These are phyloP conservation scores for Odontamblyopus lacepedii DNA, from an alignment of 2,797 vertebrate species.

Conservation along the genomic window DNA sequence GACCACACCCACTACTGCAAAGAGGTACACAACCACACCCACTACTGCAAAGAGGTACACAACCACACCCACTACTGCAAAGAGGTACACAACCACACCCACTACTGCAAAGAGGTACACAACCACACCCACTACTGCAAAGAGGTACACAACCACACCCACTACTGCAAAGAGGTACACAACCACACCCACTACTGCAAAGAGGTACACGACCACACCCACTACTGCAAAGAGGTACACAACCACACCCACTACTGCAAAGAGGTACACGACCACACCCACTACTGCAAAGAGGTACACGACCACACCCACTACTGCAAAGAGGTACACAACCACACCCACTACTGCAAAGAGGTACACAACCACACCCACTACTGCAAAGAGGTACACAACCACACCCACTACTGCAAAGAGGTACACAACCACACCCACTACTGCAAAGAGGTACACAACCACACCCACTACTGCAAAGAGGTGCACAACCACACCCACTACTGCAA, in stretches of 20 bases:
- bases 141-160: constrained; percentile 80
- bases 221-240: too few relatives aligned
- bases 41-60: too few relatives aligned
- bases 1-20: constrained; percentile 73
- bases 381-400: constrained; percentile 64
- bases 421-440: too few relatives aligned
- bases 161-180: too few relatives aligned
- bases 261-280: constrained; percentile 80
- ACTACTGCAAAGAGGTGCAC: too few relatives aligned
- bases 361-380: too few relatives aligned
- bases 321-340: constrained; percentile 80
- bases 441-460: too few relatives aligned
- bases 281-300: too few relatives aligned
- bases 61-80: constrained; percentile 73
- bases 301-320: constrained; percentile 80
- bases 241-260: constrained; percentile 80
- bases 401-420: too few relatives aligned
- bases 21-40: constrained; percentile 80
- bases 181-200: constrained; percentile 73
- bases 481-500: too few relatives aligned
- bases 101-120: too few relatives aligned
- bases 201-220: constrained; percentile 80
- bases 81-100: constrained; percentile 80
- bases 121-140: constrained; percentile 73
- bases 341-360: too few relatives aligned